These are phyloP conservation scores for Hystrix cristata DNA, from an alignment of 2,113 vertebrate species.

Conservation along the genomic window DNA sequence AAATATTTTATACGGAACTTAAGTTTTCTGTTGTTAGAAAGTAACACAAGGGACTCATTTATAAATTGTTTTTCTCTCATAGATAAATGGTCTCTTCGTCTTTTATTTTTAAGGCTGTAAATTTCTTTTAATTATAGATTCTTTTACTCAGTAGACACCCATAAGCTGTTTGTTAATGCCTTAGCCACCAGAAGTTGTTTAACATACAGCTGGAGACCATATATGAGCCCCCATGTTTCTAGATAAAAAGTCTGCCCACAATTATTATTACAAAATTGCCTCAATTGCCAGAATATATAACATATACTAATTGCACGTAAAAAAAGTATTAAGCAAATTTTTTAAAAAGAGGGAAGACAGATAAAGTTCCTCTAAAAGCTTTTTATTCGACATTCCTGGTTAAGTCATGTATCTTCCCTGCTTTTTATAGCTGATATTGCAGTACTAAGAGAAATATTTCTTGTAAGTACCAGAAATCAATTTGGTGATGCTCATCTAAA, in stretches of 20 bases:
- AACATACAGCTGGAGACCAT: constrained; percentile 2
- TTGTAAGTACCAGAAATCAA: constrained; percentile 54
- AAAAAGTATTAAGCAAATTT: constrained; percentile 28
- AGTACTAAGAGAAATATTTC: constrained; percentile 50
- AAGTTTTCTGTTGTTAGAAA: constrained; percentile 56
- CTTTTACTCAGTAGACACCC: neutral
- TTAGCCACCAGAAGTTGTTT: neutral
- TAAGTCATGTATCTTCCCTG: neutral
- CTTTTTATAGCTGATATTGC: constrained; percentile 23
- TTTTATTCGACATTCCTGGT: constrained; percentile 35
- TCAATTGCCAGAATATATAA: constrained; percentile 47
- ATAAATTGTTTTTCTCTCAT: constrained; percentile 51
- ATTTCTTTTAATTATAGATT: constrained; percentile 64
- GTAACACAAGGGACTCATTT: constrained; percentile 39
- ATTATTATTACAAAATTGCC: neutral
- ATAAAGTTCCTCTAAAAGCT: neutral
- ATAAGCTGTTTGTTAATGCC: neutral
- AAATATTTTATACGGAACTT: constrained; percentile 54
- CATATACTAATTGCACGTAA: neutral
- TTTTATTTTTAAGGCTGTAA: constrained; percentile 46
- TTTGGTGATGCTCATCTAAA: neutral
- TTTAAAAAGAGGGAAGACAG: constrained; percentile 13
- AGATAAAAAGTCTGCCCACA: constrained; percentile 25
- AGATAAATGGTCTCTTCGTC: constrained; percentile 11
- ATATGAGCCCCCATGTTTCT: neutral